A percentile compares a stretch with the other conserved stretches of the same genome.
These are phyloP conservation scores for Chaetodon auriga DNA, from an alignment of 2,113 vertebrate genomes.

Conservation along the genomic window DNA sequence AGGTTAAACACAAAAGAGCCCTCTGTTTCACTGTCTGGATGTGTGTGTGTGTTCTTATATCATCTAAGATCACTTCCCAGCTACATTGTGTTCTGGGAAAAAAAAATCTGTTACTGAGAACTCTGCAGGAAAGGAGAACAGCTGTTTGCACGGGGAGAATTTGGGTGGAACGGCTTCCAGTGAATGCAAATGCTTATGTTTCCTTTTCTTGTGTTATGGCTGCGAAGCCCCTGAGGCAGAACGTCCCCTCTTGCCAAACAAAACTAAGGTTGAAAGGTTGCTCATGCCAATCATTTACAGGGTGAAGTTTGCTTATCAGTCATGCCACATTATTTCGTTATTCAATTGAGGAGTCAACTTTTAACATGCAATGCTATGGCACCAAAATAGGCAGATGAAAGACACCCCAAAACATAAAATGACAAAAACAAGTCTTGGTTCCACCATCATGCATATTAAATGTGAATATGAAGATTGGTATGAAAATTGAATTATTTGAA, in stretches of 20 bases:
- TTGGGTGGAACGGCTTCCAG: neutral
- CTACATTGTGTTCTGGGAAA: constrained; percentile 12
- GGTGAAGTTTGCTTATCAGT: neutral
- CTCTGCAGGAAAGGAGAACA: neutral
- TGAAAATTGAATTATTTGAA: neutral
- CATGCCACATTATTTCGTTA: neutral
- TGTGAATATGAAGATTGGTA: neutral
- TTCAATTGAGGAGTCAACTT: too few species aligned
- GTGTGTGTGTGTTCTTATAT: neutral
- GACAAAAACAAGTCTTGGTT: neutral
- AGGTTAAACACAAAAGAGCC: neutral
- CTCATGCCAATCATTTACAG: neutral
- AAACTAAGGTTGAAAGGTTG: neutral
- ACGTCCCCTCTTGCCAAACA: neutral
- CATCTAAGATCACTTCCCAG: neutral
- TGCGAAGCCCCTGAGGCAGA: neutral
- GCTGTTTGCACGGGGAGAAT: neutral
- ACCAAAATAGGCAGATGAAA: neutral
- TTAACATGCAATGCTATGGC: neutral
- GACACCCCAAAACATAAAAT: neutral
- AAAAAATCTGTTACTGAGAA: neutral
- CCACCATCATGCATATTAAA: neutral
- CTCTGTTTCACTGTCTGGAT: neutral
- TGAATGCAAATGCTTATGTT: neutral
- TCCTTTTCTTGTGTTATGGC: constrained; percentile 7